These are phyloP conservation scores for Aphaenogaster ashmeadi DNA, from an alignment of 1,140 invertebrate genomes.

Conservation along the genomic window DNA sequence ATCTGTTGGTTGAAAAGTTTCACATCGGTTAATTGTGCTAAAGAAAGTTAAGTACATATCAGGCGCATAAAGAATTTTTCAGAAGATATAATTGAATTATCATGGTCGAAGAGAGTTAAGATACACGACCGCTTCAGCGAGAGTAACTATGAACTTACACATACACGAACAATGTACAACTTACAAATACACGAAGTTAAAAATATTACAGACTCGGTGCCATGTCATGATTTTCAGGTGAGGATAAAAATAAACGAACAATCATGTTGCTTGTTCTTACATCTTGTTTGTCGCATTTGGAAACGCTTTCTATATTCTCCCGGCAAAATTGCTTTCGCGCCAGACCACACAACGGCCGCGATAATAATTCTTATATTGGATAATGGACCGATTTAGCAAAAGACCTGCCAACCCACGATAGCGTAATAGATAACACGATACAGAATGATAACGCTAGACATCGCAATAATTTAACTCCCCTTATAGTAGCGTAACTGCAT, in stretches of 20 bases:
- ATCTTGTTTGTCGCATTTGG: conserved; percentile 21
- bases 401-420: conserved; percentile 54
- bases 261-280: not conserved
- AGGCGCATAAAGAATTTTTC: not conserved
- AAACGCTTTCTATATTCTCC: conserved; percentile 24
- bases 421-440: conserved; percentile 72
- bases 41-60: not conserved
- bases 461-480: conserved; percentile 69
- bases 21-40: not conserved
- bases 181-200: not conserved
- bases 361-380: conserved; percentile 70
- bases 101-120: not conserved
- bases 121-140: not conserved
- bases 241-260: not conserved
- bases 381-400: conserved; percentile 69
- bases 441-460: conserved; percentile 70
- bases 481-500: conserved; percentile 39
- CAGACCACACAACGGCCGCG: conserved; percentile 30
- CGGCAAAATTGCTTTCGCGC: conserved; percentile 19
- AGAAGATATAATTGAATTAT: not conserved
- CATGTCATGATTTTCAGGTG: not conserved
- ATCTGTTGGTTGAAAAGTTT: not conserved
- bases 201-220: not conserved
- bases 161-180: too few species aligned
- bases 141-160: too few species aligned